These are phyloP conservation scores for Heptascelio sp. DNA, from an alignment of 2,888 invertebrate genomes.

Conservation along the genomic window DNA sequence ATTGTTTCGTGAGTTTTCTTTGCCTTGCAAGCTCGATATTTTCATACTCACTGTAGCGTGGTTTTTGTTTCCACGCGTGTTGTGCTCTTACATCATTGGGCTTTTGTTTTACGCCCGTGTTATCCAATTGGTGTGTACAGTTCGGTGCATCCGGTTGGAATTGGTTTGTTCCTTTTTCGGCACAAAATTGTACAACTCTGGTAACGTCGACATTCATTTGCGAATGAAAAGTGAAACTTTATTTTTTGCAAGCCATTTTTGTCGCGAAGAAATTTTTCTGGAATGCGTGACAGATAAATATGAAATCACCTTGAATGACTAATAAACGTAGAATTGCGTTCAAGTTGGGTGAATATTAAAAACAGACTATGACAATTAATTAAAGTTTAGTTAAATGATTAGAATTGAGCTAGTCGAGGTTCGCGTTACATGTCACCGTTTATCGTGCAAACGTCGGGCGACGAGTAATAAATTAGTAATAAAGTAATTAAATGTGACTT, in stretches of 20 bases:
- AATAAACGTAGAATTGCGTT: conserved; percentile 13
- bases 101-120: too few relatives aligned
- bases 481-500: conserved; percentile 75
- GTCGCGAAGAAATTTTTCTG: conserved; percentile 16
- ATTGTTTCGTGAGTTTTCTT: conserved; percentile 15
- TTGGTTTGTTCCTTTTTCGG: conserved; percentile 6
- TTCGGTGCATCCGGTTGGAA: conserved; percentile 5
- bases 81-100: conserved; percentile 6
- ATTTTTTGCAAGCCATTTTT: background rate
- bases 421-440: conserved; percentile 72
- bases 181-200: conserved; percentile 21
- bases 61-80: conserved; percentile 12
- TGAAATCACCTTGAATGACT: conserved; percentile 9
- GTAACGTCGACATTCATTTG: conserved; percentile 4
- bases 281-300: background rate
- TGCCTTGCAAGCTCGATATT: background rate
- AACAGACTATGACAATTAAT: conserved; percentile 63
- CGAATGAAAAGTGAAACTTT: background rate
- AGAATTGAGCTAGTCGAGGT: conserved; percentile 63
- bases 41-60: conserved; percentile 6
- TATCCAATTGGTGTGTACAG: too few relatives aligned
- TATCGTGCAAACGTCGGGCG: conserved; percentile 68
- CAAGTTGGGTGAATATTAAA: conserved; percentile 46
- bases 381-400: conserved; percentile 68
- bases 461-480: conserved; percentile 74